Evolutionary conservation across 1,140 invertebrate species (phyloP).

Genomic region (Cydia fagiglandana): DNA sequence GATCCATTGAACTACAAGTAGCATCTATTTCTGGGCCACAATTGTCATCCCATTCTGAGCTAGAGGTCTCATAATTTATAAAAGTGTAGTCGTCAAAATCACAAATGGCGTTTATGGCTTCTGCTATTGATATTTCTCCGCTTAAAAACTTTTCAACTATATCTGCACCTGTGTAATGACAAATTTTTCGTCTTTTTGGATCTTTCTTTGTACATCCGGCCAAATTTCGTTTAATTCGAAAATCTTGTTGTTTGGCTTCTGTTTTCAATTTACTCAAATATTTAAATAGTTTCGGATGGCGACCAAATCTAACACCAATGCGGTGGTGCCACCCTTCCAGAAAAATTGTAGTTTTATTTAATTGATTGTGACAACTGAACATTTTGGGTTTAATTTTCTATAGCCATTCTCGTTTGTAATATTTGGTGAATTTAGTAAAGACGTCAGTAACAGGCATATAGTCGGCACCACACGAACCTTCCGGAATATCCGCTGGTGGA

Average conservation of each 20-base stretch:
- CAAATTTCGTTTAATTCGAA: not conserved
- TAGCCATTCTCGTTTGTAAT: not conserved
- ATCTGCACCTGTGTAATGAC: not conserved
- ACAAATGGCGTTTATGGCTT: not conserved
- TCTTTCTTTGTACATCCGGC: not conserved
- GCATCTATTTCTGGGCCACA: too few relatives aligned
- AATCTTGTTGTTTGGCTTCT: constrained; percentile 14
- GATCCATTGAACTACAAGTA: too few relatives aligned
- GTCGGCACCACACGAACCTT: not conserved
- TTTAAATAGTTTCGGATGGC: not conserved
- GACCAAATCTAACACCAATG: not conserved
- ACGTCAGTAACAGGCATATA: not conserved
- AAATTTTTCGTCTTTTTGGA: not conserved
- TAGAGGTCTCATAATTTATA: too few relatives aligned
- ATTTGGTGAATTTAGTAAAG: not conserved
- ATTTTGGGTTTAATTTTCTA: not conserved
- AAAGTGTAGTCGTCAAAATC: too few relatives aligned
- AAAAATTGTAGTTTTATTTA: not conserved
- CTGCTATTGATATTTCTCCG: not conserved
- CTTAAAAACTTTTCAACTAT: not conserved
- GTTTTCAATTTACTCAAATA: not conserved
- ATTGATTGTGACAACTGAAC: not conserved
- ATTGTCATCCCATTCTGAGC: too few relatives aligned
- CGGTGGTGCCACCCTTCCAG: not conserved
- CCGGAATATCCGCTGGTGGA: not conserved